Conservation (phyloP, 2,888 invertebrate species). For the Pilophorus perplexus region DNA sequence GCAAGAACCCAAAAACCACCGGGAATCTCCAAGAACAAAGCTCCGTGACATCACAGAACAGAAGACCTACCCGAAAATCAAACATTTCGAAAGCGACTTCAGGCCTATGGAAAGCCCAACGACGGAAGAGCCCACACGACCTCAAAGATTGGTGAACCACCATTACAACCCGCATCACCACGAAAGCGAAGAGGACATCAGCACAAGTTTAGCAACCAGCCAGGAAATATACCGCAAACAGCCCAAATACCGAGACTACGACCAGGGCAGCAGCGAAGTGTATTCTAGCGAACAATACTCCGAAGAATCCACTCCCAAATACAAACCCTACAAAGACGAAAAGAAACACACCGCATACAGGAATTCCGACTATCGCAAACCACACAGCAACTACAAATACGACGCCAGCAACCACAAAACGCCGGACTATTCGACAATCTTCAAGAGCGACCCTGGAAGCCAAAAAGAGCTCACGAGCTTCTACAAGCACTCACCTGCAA, state of each 20-base stretch:
- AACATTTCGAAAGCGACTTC: constrained; percentile 33
- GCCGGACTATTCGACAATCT: constrained; percentile 16
- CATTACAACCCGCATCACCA: constrained; percentile 29
- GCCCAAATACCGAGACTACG: constrained; percentile 19
- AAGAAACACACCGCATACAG: constrained; percentile 18
- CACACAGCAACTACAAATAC: constrained; percentile 14
- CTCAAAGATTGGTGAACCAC: constrained; percentile 30
- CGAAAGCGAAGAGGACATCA: constrained; percentile 20
- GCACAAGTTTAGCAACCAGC: neutral
- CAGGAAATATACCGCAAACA: constrained; percentile 22
- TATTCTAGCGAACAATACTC: constrained; percentile 17
- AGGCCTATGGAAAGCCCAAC: constrained; percentile 20
- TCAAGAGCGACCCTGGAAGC: neutral
- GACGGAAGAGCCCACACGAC: constrained; percentile 22
- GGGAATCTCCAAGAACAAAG: constrained; percentile 16
- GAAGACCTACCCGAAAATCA: constrained; percentile 14
- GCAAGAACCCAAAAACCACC: neutral
- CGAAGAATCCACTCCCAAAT: constrained; percentile 18
- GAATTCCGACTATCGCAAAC: neutral
- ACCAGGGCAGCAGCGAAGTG: neutral
- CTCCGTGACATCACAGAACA: constrained; percentile 2
- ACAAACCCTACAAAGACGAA: constrained; percentile 17
- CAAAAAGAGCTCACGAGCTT: neutral
- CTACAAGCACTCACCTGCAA: neutral
- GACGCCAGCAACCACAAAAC: neutral